Conservation (phyloP, 2,113 vertebrate species). For the Setophaga coronata region DNA sequence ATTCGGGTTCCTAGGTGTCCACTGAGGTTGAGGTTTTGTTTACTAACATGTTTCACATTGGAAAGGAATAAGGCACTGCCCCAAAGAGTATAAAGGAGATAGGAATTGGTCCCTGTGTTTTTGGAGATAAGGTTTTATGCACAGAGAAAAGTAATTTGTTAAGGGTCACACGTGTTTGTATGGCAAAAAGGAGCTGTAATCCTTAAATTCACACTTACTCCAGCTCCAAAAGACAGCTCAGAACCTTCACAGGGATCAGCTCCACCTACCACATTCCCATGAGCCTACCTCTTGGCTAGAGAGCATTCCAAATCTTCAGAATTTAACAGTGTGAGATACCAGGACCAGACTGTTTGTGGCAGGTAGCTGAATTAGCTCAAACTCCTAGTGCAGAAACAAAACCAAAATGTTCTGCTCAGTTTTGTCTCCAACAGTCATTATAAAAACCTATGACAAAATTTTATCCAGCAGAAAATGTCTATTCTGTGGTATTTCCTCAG, state of each 20-base stretch:
- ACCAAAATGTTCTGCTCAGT: accelerated
- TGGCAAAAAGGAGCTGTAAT: not conserved
- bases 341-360: not conserved
- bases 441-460: accelerated
- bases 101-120: not conserved
- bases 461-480: not conserved
- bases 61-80: not conserved
- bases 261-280: not conserved
- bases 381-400: not conserved
- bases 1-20: not conserved
- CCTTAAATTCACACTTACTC: not conserved
- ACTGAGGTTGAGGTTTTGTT: not conserved
- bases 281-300: not conserved
- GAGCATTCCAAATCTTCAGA: not conserved
- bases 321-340: not conserved
- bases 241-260: not conserved
- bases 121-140: not conserved
- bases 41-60: accelerated
- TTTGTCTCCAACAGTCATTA: not conserved
- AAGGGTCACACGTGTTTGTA: not conserved
- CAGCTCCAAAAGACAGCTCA: not conserved
- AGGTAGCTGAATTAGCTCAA: not conserved
- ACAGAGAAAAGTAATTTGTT: not conserved
- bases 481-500: not conserved
- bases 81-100: not conserved